Evolutionary conservation across 2,888 invertebrate species (phyloP), one percentile per base, ranked within the genome.

Genomic region (Pharmacophagus antenor): DNA sequence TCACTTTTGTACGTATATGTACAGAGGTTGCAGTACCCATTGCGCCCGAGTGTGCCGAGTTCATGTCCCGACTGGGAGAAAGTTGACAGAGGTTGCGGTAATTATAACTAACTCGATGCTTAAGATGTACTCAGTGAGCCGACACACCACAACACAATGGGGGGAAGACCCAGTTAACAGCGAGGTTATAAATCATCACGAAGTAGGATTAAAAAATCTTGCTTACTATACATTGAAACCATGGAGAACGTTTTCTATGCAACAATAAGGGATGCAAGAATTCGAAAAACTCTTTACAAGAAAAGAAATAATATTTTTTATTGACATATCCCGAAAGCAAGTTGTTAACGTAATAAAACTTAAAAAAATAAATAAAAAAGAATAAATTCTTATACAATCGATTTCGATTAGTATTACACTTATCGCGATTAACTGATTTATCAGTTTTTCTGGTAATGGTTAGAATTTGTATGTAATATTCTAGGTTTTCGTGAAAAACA

Each of bases 31-130:
- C 65, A 68, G 67, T 65, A 65, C 59, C 58, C 63, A 67, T 69
- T 70, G 74, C 62, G 61, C 49, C 55, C 22, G 61, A 65, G 67
- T 65, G 63, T 66, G 67, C 65, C 62, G 72, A 65, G 73, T 71
- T 73, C 76, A 73, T 68, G 81, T 78, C 72, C 76, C 65, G 63
- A 64, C 71, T 70, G 68, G 71, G 84, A 78, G 85, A 85, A 86
- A 85, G 86, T 79, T 72, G 50, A 61, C 66, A 67, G 74, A 80
- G 79, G 78, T 81, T 74, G 70, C 66, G 65, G 67, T 77, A 82
- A 83, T 84, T 85, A 78, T 71, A 76, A 75, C 70, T 65, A 64
- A 58, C 63, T 62, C 47, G 42, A 41, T 51, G 47, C 52, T 51
- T 56, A 50, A 46, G 31, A 48, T 51, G 27, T 54, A 37, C 60